A percentile compares a stretch with the other conserved stretches of the same genome.
phyloP scores from a whole-genome alignment of 2,113 vertebrate genomes.

The Eclectus roratus region DNA sequence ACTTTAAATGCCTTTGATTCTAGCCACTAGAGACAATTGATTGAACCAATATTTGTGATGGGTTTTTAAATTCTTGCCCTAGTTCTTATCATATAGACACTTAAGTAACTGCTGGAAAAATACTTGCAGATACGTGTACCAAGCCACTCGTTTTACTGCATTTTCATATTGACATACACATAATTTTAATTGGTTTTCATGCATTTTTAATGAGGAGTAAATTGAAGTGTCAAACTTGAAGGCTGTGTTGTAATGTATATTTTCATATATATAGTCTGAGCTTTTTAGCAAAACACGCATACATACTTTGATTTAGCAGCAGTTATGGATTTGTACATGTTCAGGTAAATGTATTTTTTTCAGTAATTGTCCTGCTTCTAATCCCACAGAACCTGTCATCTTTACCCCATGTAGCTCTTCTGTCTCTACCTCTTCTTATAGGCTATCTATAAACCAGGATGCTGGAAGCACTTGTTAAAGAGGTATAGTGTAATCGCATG shows the following conservation, averaged over 20 bases:
- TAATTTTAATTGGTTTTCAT: neutral
- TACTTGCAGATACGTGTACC: neutral
- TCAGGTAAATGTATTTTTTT: neutral
- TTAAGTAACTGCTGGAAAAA: neutral
- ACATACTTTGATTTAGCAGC: neutral
- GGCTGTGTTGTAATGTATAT: neutral
- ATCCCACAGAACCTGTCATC: neutral
- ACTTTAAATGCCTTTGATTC: slow-evolving; percentile 73
- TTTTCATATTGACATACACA: neutral
- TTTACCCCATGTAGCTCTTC: neutral
- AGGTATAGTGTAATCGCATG: neutral
- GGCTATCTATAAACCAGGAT: neutral
- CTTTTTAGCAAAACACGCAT: neutral
- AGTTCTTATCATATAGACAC: slow-evolving; percentile 2
- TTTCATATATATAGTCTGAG: neutral
- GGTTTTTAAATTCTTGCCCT: slow-evolving; percentile 47
- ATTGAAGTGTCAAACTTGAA: neutral
- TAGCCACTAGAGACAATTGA: slow-evolving; percentile 37
- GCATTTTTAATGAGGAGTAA: neutral
- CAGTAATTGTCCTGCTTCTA: neutral
- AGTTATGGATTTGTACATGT: neutral
- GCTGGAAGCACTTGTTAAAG: neutral
- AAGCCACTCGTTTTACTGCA: neutral
- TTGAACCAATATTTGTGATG: slow-evolving; percentile 26
- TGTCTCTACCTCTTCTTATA: neutral